Evolutionary conservation across 2,113 vertebrate genomes (phyloP).

Genomic region (Ictalurus punctatus): DNA sequence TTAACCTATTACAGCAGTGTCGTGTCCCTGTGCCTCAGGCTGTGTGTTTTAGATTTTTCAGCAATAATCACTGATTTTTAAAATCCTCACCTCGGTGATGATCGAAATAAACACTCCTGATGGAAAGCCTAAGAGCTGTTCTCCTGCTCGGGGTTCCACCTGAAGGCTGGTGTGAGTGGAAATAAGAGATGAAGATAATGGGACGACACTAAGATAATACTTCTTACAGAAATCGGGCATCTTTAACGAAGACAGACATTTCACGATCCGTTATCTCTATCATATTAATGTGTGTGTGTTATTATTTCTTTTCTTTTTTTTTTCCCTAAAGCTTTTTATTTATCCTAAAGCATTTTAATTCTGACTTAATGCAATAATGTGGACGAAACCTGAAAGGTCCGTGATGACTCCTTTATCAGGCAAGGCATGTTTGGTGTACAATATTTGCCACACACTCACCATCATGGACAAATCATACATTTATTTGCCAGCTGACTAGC

Average conservation of each 20-base stretch:
- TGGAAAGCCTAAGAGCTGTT: not conserved
- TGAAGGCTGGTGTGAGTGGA: not conserved
- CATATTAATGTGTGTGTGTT: not conserved
- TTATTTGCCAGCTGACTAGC: not conserved
- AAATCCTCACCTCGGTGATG: not conserved
- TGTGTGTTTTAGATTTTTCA: not conserved
- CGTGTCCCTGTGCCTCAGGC: not conserved
- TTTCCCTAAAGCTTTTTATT: too few relatives aligned
- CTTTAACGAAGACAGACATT: not conserved
- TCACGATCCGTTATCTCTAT: not conserved
- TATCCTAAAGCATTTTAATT: not conserved
- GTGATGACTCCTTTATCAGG: not conserved
- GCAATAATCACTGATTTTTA: not conserved
- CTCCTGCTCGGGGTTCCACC: not conserved
- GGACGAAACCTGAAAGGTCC: not conserved
- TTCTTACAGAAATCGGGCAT: not conserved
- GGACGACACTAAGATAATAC: not conserved
- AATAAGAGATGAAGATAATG: not conserved
- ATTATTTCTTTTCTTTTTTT: not conserved
- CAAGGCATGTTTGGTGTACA: not conserved
- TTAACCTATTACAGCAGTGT: not conserved
- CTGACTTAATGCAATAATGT: not conserved
- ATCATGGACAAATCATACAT: not conserved
- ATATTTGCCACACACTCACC: not conserved
- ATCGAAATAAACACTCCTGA: not conserved